Evolutionary conservation across 1,140 invertebrate genomes (phyloP), one percentile per base, ranked within the genome.

Genomic region (Brachionus rubens): DNA sequence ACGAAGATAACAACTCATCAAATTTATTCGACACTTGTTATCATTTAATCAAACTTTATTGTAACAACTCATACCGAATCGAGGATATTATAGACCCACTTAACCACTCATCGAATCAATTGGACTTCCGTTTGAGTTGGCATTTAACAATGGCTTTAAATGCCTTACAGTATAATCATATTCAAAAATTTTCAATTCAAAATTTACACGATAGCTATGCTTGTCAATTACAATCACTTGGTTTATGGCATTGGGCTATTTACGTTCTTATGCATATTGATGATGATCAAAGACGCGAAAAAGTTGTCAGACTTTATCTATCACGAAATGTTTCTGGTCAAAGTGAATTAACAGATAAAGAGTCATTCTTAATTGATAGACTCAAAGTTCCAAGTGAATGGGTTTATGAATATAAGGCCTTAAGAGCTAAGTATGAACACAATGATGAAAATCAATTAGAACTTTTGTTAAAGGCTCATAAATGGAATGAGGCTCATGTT

Each of bases 191-290:
- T 21, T 72, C 30, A 3, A 50, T 72, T 14, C 28, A 72, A 12
- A 72, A 16, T 21, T 33, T 72, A 19, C 46, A 50, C 68, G 28
- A 72, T 36, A 72, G 68, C 14, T 92, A 92, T 82, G 91, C 93
- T 0, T 87, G 89, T 4, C 92, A 95, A 83, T 83, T 96, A 36
- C 92, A 95, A 83, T 87, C 90, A 30, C 82, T 89, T 14, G 91
- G 90, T 0, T 82, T 91, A 0, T 96, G 93, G 92, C 89, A 93
- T 14, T 93, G 91, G 89, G 89, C 92, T 0, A 87, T 93, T n/a
- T 94, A 92, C 83, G 91, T 91, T 16, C 82, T 92, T 0, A 82
- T 93, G 10, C 91, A 94, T 81, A 87, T 94, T n/a, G 85, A 89
- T 52, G 86, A 93, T 79, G 81, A 86, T 12, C 79, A 81, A 47